Evolutionary conservation across 2,797 vertebrate species (phyloP), one percentile per base, ranked within the genome.

Genomic region (Cephalopachus bancanus): DNA sequence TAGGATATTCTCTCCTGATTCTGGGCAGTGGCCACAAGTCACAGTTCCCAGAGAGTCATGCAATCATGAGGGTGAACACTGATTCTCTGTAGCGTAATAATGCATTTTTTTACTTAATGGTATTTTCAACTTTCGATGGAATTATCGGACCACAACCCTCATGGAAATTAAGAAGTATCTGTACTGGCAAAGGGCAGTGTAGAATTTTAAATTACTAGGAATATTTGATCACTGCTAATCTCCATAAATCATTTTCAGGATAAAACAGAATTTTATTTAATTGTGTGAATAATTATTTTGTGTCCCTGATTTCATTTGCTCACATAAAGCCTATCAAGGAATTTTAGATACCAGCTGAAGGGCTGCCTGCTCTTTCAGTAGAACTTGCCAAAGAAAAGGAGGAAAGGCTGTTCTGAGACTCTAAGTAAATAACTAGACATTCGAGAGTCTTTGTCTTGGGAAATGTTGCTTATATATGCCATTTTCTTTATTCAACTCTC

Each of bases 221-320:
- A 51, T 37, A 86, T 91, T 67, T 92, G 64, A 74, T 92, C 72
- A 86, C n/a, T 33, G 26, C 55, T 90, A 69, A 89, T 74, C 67
- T 88, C 84, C 49, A 9, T 60, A 76, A 75, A 30, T 85, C n/a
- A 76, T 78, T 91, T 86, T 91, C 69, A 83, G 3, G 53, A 26
- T 86, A 72, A 95, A 51, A 59, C 7, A 90, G 62, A 93, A 95
- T 76, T 79, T 88, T 89, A 79, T 67, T 81, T 44, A 91, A 75
- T 57, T 37, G 19, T 30, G 28, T 75, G 37, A 86, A 55, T 62
- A n/a, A 59, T 67, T 57, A 7, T 79, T 94, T 81, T n/a, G 19
- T 15, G 4, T 53, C 12, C 67, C 69, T 71, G 37, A 55, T 79
- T 93, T 93, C 78, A 5, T 87, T 71, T 67, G 81, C 75, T 85